phyloP scores from a whole-genome alignment of 2,888 invertebrate species.

The Netelia inedita region DNA sequence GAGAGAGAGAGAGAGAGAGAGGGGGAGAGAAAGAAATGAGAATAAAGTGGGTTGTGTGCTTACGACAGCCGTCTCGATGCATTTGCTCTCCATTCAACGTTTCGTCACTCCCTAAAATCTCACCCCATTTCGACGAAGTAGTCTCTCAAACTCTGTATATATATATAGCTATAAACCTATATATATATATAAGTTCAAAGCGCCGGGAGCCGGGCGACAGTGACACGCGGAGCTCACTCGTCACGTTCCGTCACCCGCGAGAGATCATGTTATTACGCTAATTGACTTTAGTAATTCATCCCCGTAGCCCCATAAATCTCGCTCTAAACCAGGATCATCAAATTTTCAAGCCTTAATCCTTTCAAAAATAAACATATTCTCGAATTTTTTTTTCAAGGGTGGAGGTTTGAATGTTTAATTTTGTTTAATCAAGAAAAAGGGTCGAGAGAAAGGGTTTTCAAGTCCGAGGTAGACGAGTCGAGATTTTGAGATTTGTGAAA shows the following conservation, averaged over 20 bases:
- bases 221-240: conserved; percentile 54
- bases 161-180: conserved; percentile 13
- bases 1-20: neutral
- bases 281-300: conserved; percentile 53
- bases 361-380: neutral
- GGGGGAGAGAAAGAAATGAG: conserved; percentile 19
- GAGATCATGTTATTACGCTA: conserved; percentile 48
- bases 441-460: too few relatives aligned
- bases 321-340: neutral
- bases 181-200: conserved; percentile 9
- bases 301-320: conserved; percentile 14
- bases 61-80: conserved; percentile 53
- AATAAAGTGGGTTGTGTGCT: conserved; percentile 41
- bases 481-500: too few relatives aligned
- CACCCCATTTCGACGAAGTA: conserved; percentile 41
- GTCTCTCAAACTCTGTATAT: conserved; percentile 13
- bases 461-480: too few relatives aligned
- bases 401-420: too few relatives aligned
- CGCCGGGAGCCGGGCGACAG: conserved; percentile 21
- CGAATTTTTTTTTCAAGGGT: too few relatives aligned
- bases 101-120: conserved; percentile 63
- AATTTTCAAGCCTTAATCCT: conserved; percentile 12
- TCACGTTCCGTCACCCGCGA: conserved; percentile 20
- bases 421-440: too few relatives aligned
- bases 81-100: conserved; percentile 56